Base-by-base conservation (phyloP, 2,888 invertebrate genomes). In the Perizoma affinitatum region DNA sequence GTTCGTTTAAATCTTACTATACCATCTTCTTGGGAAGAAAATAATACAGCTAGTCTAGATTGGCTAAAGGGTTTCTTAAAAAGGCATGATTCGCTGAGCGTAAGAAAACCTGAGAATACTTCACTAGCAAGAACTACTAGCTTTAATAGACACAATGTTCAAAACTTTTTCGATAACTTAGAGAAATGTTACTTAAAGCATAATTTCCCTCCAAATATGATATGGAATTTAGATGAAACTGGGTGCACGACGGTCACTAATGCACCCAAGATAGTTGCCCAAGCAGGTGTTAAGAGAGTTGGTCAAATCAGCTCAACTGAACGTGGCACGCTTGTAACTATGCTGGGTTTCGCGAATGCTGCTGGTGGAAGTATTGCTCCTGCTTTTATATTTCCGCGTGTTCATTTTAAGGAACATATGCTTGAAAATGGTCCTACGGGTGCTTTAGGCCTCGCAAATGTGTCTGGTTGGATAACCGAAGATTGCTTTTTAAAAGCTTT, bases 171-270 rank as follows among this genome's bases (percentile, higher is more conserved):
- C 45, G 44, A 54, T 43, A 62, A 63, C n/a, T n/a, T n/a, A n/a
- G n/a, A n/a, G n/a, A n/a, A n/a, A n/a, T n/a, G n/a, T n/a, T n/a
- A n/a, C n/a, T n/a, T n/a, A n/a, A n/a, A n/a, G n/a, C n/a, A n/a
- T n/a, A n/a, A n/a, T n/a, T n/a, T n/a, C n/a, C 57, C 65, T 46
- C 62, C n/a, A n/a, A n/a, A 67, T 55, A 55, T 68, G 54, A 58
- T 66, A 56, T 65, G 53, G 51, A 69, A 65, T 41, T 41, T 61
- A 45, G 66, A 62, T 47, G 64, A 68, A 61, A 65, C 61, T 45
- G 54, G 41, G 22, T 58, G 55, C 45, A 53, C 44, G 4, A 63
- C 63, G 2, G 66, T 65, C 7, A 49, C 49, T 6, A 47, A 49
- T 7, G 5, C 44, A 44, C 44, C 44, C 4, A 44, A 44, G 7